These are phyloP conservation scores for Helicoverpa assulta DNA, from an alignment of 2,888 invertebrate species.

Conservation along the genomic window DNA sequence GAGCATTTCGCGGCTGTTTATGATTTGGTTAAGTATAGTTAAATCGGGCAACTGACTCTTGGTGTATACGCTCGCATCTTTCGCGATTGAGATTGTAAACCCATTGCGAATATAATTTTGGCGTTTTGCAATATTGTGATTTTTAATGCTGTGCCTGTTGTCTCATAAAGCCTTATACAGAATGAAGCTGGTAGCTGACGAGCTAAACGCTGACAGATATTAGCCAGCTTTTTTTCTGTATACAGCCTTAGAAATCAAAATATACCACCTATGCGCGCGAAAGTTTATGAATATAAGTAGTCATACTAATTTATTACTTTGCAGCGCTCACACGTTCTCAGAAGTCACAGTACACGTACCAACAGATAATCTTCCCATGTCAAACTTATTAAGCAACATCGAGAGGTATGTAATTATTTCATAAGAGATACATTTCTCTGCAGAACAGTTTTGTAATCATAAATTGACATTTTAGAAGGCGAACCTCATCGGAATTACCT, in stretches of 20 bases:
- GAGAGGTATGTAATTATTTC: neutral
- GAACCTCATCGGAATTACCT: neutral
- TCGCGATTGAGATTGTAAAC: neutral
- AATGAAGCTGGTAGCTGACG: too few species aligned
- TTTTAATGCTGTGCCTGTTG: neutral
- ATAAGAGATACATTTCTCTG: neutral
- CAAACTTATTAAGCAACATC: neutral
- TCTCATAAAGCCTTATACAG: too few species aligned
- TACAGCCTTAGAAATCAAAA: too few species aligned
- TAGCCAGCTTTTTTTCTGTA: too few species aligned
- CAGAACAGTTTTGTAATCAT: neutral
- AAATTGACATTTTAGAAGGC: neutral
- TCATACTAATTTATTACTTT: neutral
- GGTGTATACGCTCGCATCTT: too few species aligned
- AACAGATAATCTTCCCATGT: neutral
- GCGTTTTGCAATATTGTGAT: neutral
- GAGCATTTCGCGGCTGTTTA: too few species aligned
- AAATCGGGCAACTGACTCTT: too few species aligned
- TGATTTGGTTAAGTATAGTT: too few species aligned
- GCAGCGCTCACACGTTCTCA: neutral
- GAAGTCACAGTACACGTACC: constrained; percentile 3
- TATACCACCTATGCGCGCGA: too few species aligned
- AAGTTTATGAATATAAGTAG: too few species aligned
- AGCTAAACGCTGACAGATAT: too few species aligned
- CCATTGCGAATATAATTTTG: neutral